A percentile compares a stretch with the other conserved stretches of the same genome.
These are phyloP conservation scores for Campylomormyrus tamandua DNA, from an alignment of 2,113 vertebrate species.

Conservation along the genomic window DNA sequence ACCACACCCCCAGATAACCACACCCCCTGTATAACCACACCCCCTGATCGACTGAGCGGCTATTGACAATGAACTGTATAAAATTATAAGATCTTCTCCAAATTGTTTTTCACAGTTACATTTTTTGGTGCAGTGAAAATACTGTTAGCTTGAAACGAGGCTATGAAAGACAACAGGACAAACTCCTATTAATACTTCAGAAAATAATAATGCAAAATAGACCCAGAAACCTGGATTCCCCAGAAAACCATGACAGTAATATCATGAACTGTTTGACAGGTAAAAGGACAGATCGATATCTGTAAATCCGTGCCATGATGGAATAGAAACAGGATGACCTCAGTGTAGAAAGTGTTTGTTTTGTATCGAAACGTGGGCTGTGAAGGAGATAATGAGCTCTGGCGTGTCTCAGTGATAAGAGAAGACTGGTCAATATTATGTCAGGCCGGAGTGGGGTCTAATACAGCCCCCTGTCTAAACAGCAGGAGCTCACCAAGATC, in stretches of 20 bases:
- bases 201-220: not conserved
- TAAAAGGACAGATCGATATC: not conserved
- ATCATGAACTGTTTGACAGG: not conserved
- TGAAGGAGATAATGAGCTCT: not conserved
- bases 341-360: not conserved
- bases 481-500: not conserved
- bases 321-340: not conserved
- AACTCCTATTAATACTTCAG: not conserved
- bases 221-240: not conserved
- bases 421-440: not conserved
- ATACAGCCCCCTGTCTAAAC: slow-evolving; percentile 2
- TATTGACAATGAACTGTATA: not conserved
- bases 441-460: not conserved
- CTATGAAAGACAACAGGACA: not conserved
- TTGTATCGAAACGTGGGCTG: not conserved
- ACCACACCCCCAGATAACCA: not conserved
- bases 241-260: not conserved
- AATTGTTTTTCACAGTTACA: not conserved
- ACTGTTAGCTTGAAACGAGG: not conserved
- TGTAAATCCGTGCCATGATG: not conserved
- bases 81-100: not conserved
- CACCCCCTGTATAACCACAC: not conserved
- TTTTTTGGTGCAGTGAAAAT: not conserved
- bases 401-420: not conserved
- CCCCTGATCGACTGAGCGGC: not conserved